A percentile compares a stretch with the other conserved stretches of the same genome.
Evolutionary conservation across 1,140 invertebrate species (phyloP).

Genomic region (Euura lappo): DNA sequence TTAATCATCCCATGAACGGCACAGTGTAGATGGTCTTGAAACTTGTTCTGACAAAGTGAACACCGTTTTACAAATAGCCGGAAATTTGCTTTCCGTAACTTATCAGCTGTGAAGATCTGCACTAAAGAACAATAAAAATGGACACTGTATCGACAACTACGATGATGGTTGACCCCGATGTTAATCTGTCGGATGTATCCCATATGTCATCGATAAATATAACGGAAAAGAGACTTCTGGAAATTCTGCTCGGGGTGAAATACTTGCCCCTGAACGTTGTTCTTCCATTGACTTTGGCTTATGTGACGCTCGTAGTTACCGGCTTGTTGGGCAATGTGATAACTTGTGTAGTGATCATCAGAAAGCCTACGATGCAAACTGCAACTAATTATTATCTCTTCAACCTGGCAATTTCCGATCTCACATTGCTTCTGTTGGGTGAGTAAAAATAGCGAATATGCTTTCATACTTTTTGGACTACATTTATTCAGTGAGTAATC

Average conservation of each 20-base stretch:
- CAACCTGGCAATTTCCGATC: conserved; percentile 74
- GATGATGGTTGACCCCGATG: too few species aligned
- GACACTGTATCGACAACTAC: too few species aligned
- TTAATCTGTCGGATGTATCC: not conserved
- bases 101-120: too few species aligned
- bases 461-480: not conserved
- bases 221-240: conserved; percentile 51
- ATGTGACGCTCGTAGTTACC: conserved; percentile 78
- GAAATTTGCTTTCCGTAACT: too few species aligned
- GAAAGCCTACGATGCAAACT: conserved; percentile 81
- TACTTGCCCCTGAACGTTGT: conserved; percentile 56
- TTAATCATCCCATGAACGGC: too few species aligned
- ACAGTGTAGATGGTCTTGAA: too few species aligned
- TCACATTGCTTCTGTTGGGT: conserved; percentile 78
- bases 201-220: conserved; percentile 34
- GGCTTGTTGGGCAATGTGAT: conserved; percentile 87
- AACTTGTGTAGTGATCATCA: conserved; percentile 88
- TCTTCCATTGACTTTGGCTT: conserved; percentile 74
- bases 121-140: too few species aligned
- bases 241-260: conserved; percentile 52
- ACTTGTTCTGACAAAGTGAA: too few species aligned
- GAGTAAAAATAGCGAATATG: conserved; percentile 42
- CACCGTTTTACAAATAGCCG: too few species aligned
- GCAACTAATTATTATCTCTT: conserved; percentile 94
- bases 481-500: not conserved